phyloP scores from a whole-genome alignment of 2,113 vertebrate species.

The Oxygymnocypris stewartii region DNA sequence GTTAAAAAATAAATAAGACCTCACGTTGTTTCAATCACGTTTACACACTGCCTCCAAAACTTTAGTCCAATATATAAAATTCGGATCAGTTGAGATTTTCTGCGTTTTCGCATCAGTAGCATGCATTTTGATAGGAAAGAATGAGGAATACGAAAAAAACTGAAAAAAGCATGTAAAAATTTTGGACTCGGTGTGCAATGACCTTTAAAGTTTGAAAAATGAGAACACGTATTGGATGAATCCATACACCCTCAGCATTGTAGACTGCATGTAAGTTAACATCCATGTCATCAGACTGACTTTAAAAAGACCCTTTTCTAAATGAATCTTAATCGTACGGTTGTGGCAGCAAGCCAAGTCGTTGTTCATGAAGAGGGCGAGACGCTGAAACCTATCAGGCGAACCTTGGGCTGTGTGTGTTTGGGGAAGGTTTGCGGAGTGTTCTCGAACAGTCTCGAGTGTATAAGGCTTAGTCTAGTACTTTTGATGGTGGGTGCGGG shows the following conservation, averaged over 20 bases:
- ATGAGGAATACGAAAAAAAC: too few relatives aligned
- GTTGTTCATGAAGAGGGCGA: conserved; percentile 27
- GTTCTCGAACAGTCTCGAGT: conserved; percentile 6
- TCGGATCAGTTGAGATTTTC: too few relatives aligned
- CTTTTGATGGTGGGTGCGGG: conserved; percentile 40
- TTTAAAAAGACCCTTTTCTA: conserved; percentile 18
- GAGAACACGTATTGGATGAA: neutral
- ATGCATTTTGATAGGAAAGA: too few relatives aligned
- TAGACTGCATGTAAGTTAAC: neutral
- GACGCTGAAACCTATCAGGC: neutral
- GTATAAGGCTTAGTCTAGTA: conserved; percentile 45
- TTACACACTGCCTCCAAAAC: too few relatives aligned
- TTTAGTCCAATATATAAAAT: too few relatives aligned
- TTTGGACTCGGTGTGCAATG: too few relatives aligned
- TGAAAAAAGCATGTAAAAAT: too few relatives aligned
- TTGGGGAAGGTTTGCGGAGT: conserved; percentile 3
- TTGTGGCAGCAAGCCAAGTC: conserved; percentile 44
- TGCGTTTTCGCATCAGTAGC: too few relatives aligned
- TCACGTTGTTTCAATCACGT: too few relatives aligned
- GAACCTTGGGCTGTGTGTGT: neutral
- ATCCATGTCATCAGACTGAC: neutral
- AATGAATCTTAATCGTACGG: conserved; percentile 35
- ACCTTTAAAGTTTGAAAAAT: neutral
- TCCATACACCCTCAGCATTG: neutral
- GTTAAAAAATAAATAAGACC: too few relatives aligned